These are phyloP conservation scores for Amphimallon solstitiale DNA, from an alignment of 2,888 invertebrate genomes.

Conservation along the genomic window DNA sequence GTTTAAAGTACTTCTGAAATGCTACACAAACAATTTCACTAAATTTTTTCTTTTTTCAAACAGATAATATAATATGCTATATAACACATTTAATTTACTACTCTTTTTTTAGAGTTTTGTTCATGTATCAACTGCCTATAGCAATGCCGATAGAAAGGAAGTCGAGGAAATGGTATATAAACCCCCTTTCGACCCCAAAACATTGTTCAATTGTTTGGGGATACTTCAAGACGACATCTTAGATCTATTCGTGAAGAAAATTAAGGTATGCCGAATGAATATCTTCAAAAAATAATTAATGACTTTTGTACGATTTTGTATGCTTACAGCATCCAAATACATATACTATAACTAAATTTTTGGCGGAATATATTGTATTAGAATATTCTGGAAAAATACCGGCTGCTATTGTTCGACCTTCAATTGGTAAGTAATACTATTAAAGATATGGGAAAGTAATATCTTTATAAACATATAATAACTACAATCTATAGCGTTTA, in stretches of 20 bases:
- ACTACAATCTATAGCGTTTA: too few relatives aligned
- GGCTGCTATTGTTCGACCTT: constrained; percentile 90
- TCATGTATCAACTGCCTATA: constrained; percentile 96
- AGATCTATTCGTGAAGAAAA: constrained; percentile 67
- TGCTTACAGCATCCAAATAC: constrained; percentile 84
- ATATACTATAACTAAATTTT: constrained; percentile 93
- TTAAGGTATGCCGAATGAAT: constrained; percentile 62
- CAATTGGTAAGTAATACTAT: constrained; percentile 73
- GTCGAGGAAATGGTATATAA: constrained; percentile 89
- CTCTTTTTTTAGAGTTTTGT: constrained; percentile 72
- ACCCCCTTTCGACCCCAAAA: constrained; percentile 71
- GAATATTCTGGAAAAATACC: constrained; percentile 80
- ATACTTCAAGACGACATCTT: constrained; percentile 71
- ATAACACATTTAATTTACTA: too few relatives aligned
- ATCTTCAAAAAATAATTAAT: too few relatives aligned
- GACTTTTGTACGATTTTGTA: not conserved
- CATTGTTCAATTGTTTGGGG: constrained; percentile 70
- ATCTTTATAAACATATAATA: too few relatives aligned
- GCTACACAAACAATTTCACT: too few relatives aligned
- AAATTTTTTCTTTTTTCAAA: too few relatives aligned
- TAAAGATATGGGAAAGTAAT: too few relatives aligned
- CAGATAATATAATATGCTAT: too few relatives aligned
- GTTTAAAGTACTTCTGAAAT: too few relatives aligned
- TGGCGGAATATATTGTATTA: constrained; percentile 87
- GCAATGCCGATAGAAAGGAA: constrained; percentile 86